phyloP scores from a whole-genome alignment of 2,888 invertebrate genomes.

The Hyalella azteca region DNA sequence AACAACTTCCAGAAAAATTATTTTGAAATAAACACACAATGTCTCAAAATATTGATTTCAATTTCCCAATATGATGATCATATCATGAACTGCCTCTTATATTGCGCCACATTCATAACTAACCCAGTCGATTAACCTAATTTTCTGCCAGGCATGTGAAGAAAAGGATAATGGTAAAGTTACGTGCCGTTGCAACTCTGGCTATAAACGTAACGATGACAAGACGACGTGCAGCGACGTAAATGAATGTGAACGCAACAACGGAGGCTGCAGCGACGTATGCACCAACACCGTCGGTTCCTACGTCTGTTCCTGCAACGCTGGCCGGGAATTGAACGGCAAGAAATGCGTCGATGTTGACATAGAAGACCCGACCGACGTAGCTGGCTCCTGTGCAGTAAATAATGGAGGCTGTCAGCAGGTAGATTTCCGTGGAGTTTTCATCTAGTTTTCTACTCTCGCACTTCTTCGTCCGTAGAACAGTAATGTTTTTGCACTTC shows the following conservation, averaged over 20 bases:
- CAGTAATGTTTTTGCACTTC: too few relatives aligned
- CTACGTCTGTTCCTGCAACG: conserved; percentile 31
- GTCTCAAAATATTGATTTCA: too few relatives aligned
- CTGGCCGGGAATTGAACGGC: conserved; percentile 20
- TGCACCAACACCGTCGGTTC: conserved; percentile 76
- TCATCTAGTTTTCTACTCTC: too few relatives aligned
- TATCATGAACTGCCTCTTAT: too few relatives aligned
- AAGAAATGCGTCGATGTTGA: not conserved
- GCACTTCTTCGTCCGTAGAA: too few relatives aligned
- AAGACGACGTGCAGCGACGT: conserved; percentile 65
- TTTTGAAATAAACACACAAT: too few relatives aligned
- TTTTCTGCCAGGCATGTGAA: not conserved
- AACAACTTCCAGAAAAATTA: too few relatives aligned
- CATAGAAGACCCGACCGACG: not conserved
- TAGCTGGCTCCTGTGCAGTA: conserved; percentile 17
- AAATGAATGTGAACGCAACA: conserved; percentile 67
- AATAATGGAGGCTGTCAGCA: conserved; percentile 56
- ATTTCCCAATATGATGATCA: too few relatives aligned
- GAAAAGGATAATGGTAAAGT: not conserved
- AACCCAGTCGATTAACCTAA: too few relatives aligned
- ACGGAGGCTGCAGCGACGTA: conserved; percentile 63
- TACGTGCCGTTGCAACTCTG: not conserved
- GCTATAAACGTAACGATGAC: conserved; percentile 39
- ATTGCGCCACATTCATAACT: too few relatives aligned
- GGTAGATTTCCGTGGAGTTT: too few relatives aligned